Evolutionary conservation across 2,797 vertebrate species (phyloP), one percentile per base, ranked within the genome.

Genomic region (Echeneis naucrates): DNA sequence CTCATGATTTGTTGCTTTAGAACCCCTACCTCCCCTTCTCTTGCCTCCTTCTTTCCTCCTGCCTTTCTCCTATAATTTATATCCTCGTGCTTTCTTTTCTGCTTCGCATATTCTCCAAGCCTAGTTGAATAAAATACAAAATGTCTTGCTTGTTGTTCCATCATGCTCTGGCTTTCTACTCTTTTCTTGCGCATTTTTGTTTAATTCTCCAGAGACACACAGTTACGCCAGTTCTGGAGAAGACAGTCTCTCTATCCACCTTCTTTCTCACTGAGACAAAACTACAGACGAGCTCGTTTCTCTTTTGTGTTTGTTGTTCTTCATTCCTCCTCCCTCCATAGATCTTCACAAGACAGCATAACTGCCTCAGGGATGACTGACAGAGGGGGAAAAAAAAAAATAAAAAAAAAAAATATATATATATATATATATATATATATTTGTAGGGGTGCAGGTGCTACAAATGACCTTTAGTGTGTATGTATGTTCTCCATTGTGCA

Each of bases 391-490:
- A 60, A 59, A n/a, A n/a, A n/a, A n/a, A n/a, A n/a, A n/a, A n/a
- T n/a, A n/a, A n/a, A n/a, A n/a, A n/a, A n/a, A n/a, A n/a, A n/a
- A n/a, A n/a, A n/a, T n/a, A n/a, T n/a, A n/a, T n/a, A 74, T 30
- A 70, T 56, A 76, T 65, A 71, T 82, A n/a, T n/a, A n/a, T n/a
- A n/a, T n/a, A 74, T 30, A 70, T 56, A 76, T 65, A 71, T 82
- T 81, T 87, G 62, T 81, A 65, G 55, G 79, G 82, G 73, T 78
- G 83, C 87, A 90, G 84, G 87, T 90, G 87, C 64, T 89, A 89
- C 76, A 89, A 88, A 88, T 86, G 88, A 91, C 89, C 91, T 91
- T 86, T 85, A 81, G 65, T 81, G 84, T 78, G 77, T 80, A 72
- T 73, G 73, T 68, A 76, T 88, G 88, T 90, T 72, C 69, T 78